A percentile compares a stretch with the other conserved stretches of the same genome.
phyloP scores from a whole-genome alignment of 2,888 invertebrate genomes.

The Willowsia nigromaculata region DNA sequence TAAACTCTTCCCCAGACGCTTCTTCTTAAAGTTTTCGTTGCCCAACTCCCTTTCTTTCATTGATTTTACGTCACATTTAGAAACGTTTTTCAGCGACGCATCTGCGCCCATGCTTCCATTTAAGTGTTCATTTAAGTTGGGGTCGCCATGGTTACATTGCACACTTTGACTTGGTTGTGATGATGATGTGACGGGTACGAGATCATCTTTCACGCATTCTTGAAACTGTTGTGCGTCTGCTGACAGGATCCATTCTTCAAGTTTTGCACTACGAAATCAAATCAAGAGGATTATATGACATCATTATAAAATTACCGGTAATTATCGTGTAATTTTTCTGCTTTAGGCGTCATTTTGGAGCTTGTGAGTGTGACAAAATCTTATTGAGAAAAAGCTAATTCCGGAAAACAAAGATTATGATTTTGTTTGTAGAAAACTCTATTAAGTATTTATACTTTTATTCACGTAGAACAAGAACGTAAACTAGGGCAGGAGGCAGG shows the following conservation, averaged over 20 bases:
- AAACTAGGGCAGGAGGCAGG: too few relatives aligned
- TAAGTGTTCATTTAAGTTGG: not conserved
- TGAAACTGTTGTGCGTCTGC: slow-evolving; percentile 7
- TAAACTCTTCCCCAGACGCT: slow-evolving; percentile 83
- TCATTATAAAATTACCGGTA: too few relatives aligned
- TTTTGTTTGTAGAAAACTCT: too few relatives aligned
- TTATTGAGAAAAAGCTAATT: too few relatives aligned
- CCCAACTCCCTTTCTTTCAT: slow-evolving; percentile 82
- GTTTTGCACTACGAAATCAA: slow-evolving; percentile 56
- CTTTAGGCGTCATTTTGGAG: too few relatives aligned
- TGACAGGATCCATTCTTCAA: slow-evolving; percentile 71
- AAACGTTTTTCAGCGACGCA: not conserved
- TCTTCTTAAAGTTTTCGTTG: slow-evolving; percentile 84
- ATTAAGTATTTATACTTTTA: too few relatives aligned
- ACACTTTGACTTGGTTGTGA: not conserved
- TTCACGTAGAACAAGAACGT: too few relatives aligned
- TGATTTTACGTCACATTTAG: slow-evolving; percentile 77
- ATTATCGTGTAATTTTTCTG: too few relatives aligned
- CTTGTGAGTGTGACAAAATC: too few relatives aligned
- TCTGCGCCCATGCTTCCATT: not conserved
- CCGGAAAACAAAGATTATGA: too few relatives aligned
- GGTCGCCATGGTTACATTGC: not conserved
- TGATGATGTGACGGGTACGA: too few relatives aligned
- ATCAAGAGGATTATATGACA: not conserved
- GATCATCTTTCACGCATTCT: too few relatives aligned